phyloP scores from a whole-genome alignment of 2,888 invertebrate genomes.

The Trimorus sp. region DNA sequence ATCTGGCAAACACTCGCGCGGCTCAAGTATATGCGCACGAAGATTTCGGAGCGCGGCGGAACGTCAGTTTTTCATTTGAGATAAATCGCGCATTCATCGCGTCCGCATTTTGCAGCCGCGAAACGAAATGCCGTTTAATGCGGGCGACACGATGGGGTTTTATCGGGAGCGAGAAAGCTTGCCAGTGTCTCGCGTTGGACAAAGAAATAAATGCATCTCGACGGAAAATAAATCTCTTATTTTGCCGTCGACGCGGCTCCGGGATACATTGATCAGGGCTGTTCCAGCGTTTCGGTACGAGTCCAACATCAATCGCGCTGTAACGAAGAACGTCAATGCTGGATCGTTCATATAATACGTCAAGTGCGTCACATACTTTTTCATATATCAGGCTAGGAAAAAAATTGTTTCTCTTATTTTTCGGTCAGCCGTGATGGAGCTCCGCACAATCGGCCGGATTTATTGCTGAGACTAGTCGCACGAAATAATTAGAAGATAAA shows the following conservation, averaged over 20 bases:
- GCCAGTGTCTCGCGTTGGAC: slow-evolving; percentile 52
- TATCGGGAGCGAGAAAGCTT: slow-evolving; percentile 55
- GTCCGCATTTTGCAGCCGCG: slow-evolving; percentile 54
- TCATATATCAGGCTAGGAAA: slow-evolving; percentile 39
- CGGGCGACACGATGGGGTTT: slow-evolving; percentile 60
- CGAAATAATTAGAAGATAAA: slow-evolving; percentile 20
- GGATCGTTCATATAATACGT: slow-evolving; percentile 55
- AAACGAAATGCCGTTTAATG: slow-evolving; percentile 61
- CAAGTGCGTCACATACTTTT: slow-evolving; percentile 53
- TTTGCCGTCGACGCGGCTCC: slow-evolving; percentile 47
- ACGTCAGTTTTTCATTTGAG: slow-evolving; percentile 54
- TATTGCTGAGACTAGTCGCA: slow-evolving; percentile 8
- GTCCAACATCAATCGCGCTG: slow-evolving; percentile 52
- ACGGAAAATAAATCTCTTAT: slow-evolving; percentile 63
- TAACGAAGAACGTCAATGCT: slow-evolving; percentile 59
- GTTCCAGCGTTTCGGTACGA: slow-evolving; percentile 46
- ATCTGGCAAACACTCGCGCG: slow-evolving; percentile 23
- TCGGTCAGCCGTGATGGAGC: slow-evolving; percentile 16
- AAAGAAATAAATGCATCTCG: slow-evolving; percentile 61
- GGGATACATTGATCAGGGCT: slow-evolving; percentile 57
- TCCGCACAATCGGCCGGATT: slow-evolving; percentile 7
- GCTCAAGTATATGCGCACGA: slow-evolving; percentile 18
- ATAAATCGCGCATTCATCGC: slow-evolving; percentile 61
- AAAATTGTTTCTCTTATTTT: slow-evolving; percentile 43
- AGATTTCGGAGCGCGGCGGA: slow-evolving; percentile 36